A percentile compares a stretch with the other conserved stretches of the same genome.
phyloP scores from a whole-genome alignment of 2,888 invertebrate genomes.

The Thera britannica region DNA sequence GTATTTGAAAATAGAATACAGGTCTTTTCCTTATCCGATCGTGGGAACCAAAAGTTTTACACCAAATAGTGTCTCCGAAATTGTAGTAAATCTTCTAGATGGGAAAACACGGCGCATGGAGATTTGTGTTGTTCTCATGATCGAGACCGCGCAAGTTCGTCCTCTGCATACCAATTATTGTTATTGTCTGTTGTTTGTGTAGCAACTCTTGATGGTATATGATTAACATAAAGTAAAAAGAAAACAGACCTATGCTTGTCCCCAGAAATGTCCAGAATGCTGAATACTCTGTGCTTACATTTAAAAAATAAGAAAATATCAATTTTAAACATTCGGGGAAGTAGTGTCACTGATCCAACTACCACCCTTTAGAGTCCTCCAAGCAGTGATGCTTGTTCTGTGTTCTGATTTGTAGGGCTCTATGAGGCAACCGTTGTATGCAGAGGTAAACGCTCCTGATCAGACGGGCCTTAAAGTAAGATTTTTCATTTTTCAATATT shows the following conservation, averaged over 20 bases:
- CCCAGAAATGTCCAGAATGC: neutral
- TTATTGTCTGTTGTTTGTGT: conserved; percentile 1
- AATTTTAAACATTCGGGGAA: too few species aligned
- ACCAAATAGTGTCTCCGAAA: neutral
- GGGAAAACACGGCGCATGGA: neutral
- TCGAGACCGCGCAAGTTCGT: neutral
- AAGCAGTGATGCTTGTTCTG: too few species aligned
- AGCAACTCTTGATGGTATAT: conserved; percentile 1
- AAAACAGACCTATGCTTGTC: neutral
- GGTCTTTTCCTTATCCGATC: neutral
- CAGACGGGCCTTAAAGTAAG: too few species aligned
- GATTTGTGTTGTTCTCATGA: neutral
- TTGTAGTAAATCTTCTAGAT: neutral
- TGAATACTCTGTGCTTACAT: neutral
- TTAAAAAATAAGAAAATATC: too few species aligned
- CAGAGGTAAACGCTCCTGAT: too few species aligned
- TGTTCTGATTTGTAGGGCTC: too few species aligned
- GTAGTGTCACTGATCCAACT: too few species aligned
- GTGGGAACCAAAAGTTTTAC: neutral
- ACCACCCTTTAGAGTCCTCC: too few species aligned
- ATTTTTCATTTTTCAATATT: too few species aligned
- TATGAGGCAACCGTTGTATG: too few species aligned
- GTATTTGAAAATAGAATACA: neutral
- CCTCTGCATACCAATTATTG: neutral
- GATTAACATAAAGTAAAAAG: neutral